A percentile compares a stretch with the other conserved stretches of the same genome.
Conservation (phyloP, 2,113 vertebrate species). For the Dissostichus mawsoni region DNA sequence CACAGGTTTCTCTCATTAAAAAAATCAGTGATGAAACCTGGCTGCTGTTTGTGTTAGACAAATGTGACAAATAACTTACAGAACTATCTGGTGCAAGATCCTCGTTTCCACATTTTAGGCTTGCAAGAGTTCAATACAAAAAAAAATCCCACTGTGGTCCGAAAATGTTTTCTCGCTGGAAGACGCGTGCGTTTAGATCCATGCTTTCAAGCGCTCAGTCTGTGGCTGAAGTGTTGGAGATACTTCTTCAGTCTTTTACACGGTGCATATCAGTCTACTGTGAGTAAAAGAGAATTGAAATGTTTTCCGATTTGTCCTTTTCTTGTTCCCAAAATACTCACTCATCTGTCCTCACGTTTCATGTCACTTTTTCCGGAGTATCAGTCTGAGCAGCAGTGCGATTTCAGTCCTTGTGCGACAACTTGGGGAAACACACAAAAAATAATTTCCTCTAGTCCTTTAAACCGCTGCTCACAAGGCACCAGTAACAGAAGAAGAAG, state of each 20-base stretch:
- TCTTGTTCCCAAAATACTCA: conserved; percentile 27
- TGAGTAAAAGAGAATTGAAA: not conserved
- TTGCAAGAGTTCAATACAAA: conserved; percentile 35
- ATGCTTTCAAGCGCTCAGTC: conserved; percentile 58
- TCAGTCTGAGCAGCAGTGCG: conserved; percentile 8
- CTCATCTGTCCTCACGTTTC: conserved; percentile 19
- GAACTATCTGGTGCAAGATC: conserved; percentile 49
- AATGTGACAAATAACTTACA: conserved; percentile 55
- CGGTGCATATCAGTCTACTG: not conserved
- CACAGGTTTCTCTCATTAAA: conserved; percentile 55
- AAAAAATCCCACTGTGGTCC: conserved; percentile 40
- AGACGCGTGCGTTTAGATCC: conserved; percentile 59
- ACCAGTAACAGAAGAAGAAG: not conserved
- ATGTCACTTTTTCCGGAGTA: conserved; percentile 44
- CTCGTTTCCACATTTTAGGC: conserved; percentile 43
- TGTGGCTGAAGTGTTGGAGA: conserved; percentile 26
- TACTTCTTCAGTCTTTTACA: conserved; percentile 25
- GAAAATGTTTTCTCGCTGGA: conserved; percentile 13
- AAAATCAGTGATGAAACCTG: conserved; percentile 28
- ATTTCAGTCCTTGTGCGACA: conserved; percentile 37
- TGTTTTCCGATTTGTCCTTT: conserved; percentile 2
- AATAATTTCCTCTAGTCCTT: conserved; percentile 3
- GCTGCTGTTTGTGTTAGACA: conserved; percentile 6
- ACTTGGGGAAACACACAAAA: conserved; percentile 46
- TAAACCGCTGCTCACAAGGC: conserved; percentile 7